phyloP scores from a whole-genome alignment of 2,113 vertebrate species.

The Catharus bicknelli region DNA sequence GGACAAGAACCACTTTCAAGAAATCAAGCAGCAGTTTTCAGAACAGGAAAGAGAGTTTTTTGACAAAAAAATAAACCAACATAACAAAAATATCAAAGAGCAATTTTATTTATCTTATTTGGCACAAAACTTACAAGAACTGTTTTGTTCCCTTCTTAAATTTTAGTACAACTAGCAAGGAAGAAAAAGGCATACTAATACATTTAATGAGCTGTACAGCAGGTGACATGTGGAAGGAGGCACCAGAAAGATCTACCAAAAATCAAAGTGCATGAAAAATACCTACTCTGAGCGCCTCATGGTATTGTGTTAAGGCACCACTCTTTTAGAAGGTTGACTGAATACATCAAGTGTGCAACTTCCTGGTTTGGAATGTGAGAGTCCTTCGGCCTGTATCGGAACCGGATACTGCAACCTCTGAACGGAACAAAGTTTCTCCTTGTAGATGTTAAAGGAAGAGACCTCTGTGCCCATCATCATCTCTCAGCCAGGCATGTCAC shows the following conservation, averaged over 20 bases:
- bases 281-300: conserved; percentile 65
- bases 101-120: conserved; percentile 72
- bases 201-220: conserved; percentile 65
- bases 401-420: background rate
- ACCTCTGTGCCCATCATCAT: background rate
- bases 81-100: conserved; percentile 65
- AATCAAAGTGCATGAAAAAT: conserved; percentile 74
- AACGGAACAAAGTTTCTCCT: background rate
- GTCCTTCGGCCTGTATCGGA: conserved; percentile 29
- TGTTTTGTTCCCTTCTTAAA: conserved; percentile 60
- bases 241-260: conserved; percentile 69
- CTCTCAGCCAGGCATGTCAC: background rate
- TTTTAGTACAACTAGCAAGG: conserved; percentile 61
- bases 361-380: conserved; percentile 68
- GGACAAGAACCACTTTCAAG: background rate
- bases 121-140: conserved; percentile 73
- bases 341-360: conserved; percentile 54
- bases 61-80: background rate
- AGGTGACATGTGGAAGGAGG: conserved; percentile 63
- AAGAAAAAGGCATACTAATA: conserved; percentile 61
- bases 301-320: conserved; percentile 68
- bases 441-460: background rate
- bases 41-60: background rate
- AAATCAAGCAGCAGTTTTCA: background rate
- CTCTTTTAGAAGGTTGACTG: conserved; percentile 59